Conservation (phyloP, 2,113 vertebrate species). For the Collichthys lucidus region DNA sequence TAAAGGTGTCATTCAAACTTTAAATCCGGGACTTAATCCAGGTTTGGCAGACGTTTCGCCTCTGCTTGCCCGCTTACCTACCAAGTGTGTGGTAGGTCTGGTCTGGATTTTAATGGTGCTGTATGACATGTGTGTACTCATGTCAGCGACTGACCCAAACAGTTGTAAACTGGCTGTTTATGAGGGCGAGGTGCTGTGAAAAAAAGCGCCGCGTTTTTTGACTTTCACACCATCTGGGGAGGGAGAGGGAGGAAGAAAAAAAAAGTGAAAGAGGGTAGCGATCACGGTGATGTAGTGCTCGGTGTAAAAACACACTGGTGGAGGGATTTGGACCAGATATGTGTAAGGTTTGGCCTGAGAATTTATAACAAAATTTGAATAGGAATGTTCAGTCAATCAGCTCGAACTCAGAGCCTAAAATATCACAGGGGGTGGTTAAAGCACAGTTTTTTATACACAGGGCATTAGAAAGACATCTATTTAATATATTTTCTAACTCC, state of each 20-base stretch:
- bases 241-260: background rate
- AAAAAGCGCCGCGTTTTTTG: constrained; percentile 63
- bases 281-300: constrained; percentile 26
- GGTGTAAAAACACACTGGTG: constrained; percentile 51
- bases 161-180: constrained; percentile 83
- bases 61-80: constrained; percentile 36
- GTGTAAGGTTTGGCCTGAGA: constrained; percentile 22
- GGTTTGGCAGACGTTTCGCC: constrained; percentile 46
- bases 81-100: constrained; percentile 74
- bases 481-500: background rate
- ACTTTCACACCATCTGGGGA: constrained; percentile 76
- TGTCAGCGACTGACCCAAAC: constrained; percentile 79
- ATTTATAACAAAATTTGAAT: constrained; percentile 13
- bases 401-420: constrained; percentile 2
- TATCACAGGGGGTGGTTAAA: constrained; percentile 1
- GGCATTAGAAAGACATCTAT: background rate
- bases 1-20: constrained; percentile 60
- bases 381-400: constrained; percentile 20
- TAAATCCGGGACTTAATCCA: constrained; percentile 48
- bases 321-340: constrained; percentile 17
- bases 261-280: constrained; percentile 7
- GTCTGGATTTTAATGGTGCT: constrained; percentile 74
- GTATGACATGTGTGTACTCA: constrained; percentile 76
- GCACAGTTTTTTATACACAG: background rate
- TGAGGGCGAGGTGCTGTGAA: constrained; percentile 74